Evolutionary conservation across 2,113 vertebrate genomes (phyloP).

Genomic region (Addax nasomaculatus): DNA sequence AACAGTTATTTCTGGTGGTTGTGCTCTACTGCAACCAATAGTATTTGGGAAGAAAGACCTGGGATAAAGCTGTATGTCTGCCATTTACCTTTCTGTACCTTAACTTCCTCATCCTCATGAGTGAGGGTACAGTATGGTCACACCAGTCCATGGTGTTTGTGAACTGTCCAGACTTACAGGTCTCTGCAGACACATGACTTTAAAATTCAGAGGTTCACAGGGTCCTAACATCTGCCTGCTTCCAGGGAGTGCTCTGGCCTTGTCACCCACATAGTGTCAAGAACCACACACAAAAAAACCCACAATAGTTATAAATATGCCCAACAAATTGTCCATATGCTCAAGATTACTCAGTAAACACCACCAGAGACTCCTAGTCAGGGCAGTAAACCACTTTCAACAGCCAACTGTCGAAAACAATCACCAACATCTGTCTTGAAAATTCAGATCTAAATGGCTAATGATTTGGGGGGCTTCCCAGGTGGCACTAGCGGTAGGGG

Average conservation of each 20-base stretch:
- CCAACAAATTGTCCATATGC: neutral
- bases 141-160: fast-evolving
- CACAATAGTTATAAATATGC: neutral
- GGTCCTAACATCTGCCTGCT: neutral
- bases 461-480: neutral
- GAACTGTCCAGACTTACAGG: neutral
- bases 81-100: neutral
- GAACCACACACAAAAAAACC: neutral
- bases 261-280: too few species aligned
- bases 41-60: neutral
- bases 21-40: neutral
- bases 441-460: neutral
- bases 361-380: neutral
- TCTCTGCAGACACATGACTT: neutral
- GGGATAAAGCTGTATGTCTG: neutral
- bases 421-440: neutral
- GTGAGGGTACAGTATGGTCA: neutral
- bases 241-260: neutral
- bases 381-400: neutral
- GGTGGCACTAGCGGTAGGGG: neutral
- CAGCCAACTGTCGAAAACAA: neutral
- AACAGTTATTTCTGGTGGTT: neutral
- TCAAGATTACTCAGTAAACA: neutral
- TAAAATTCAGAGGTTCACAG: neutral
- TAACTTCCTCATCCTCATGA: neutral